Conservation (phyloP, 2,888 invertebrate genomes). For the Philereme transversata region DNA sequence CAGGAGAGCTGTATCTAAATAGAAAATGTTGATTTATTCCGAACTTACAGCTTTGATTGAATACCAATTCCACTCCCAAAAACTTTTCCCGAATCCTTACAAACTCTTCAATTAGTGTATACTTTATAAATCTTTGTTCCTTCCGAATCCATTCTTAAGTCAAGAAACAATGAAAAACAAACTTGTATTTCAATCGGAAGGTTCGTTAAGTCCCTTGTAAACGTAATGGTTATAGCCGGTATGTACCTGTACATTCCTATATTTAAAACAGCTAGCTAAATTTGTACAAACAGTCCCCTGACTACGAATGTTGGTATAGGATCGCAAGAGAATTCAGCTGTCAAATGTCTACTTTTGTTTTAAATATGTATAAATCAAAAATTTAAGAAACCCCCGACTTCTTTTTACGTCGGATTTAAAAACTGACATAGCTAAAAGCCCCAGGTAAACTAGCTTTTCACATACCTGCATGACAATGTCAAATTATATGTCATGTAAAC, state of each 20-base stretch:
- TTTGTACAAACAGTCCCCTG: background rate
- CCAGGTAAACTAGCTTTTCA: too few species aligned
- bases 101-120: constrained; percentile 36
- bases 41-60: constrained; percentile 3
- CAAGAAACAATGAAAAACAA: constrained; percentile 41
- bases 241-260: constrained; percentile 4
- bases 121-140: constrained; percentile 32
- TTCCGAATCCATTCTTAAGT: constrained; percentile 31
- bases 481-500: too few species aligned
- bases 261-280: constrained; percentile 5
- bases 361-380: too few species aligned
- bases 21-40: too few species aligned
- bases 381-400: too few species aligned
- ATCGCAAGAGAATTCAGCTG: too few species aligned
- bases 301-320: too few species aligned
- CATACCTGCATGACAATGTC: too few species aligned
- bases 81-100: constrained; percentile 16
- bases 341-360: too few species aligned
- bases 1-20: too few species aligned
- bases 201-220: constrained; percentile 54
- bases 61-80: background rate
- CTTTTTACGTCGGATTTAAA: too few species aligned
- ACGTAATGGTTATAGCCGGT: constrained; percentile 33
- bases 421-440: too few species aligned
- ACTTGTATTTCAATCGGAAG: constrained; percentile 42